phyloP scores from a whole-genome alignment of 2,888 invertebrate species.

The Heliconius ethilla region DNA sequence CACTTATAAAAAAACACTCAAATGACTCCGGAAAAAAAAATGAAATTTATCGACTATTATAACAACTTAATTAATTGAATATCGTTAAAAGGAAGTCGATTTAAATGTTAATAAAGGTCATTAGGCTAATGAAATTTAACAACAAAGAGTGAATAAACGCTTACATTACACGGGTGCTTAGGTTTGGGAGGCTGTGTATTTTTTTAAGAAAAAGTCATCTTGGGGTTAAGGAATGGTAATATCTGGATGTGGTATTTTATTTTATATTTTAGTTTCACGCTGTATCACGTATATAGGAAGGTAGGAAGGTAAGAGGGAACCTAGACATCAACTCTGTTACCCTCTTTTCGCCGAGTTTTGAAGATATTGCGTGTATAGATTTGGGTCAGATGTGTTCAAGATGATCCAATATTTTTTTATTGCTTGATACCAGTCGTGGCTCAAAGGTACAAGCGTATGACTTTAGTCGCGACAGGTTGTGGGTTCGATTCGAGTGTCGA shows the following conservation, averaged over 20 bases:
- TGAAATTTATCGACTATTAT: slow-evolving; percentile 9
- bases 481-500: too few relatives aligned
- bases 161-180: slow-evolving; percentile 67
- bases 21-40: not conserved
- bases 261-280: not conserved
- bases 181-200: slow-evolving; percentile 53
- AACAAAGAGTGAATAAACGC: slow-evolving; percentile 47
- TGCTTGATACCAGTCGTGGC: too few relatives aligned
- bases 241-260: slow-evolving; percentile 30
- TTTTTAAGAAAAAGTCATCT: slow-evolving; percentile 55
- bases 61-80: slow-evolving; percentile 9
- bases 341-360: too few relatives aligned
- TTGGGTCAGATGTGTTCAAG: too few relatives aligned
- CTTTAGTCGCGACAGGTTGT: too few relatives aligned
- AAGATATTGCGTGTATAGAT: too few relatives aligned
- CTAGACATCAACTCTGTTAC: not conserved
- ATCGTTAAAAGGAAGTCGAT: slow-evolving; percentile 16
- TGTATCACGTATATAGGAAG: not conserved
- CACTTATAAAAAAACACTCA: not conserved
- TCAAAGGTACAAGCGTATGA: too few relatives aligned
- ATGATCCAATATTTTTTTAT: too few relatives aligned
- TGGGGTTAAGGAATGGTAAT: slow-evolving; percentile 43
- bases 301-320: not conserved
- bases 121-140: slow-evolving; percentile 60
- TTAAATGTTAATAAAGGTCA: slow-evolving; percentile 41